Conservation (phyloP, 2,113 vertebrate species). For the Oncorhynchus clarkii region DNA sequence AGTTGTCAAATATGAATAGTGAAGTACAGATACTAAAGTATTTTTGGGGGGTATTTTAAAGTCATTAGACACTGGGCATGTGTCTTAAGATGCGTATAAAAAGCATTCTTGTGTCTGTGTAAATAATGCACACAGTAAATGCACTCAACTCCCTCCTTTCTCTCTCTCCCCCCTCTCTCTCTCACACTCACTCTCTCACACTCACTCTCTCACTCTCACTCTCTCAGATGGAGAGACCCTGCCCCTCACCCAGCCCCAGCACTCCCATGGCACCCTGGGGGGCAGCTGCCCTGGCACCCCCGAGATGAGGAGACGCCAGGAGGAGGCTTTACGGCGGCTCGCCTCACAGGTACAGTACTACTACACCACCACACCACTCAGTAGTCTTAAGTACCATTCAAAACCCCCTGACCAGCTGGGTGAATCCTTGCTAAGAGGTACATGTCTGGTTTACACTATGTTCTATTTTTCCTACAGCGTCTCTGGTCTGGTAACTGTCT, state of each 20-base stretch:
- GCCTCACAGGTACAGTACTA: constrained; percentile 86
- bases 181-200: constrained; percentile 15
- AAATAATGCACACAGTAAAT: constrained; percentile 67
- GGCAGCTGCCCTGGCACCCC: constrained; percentile 98
- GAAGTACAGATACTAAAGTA: too few species aligned
- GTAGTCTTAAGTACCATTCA: too few species aligned
- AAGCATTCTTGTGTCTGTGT: neutral
- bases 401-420: too few species aligned
- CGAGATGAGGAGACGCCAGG: constrained; percentile 93
- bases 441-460: too few species aligned
- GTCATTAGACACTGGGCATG: neutral
- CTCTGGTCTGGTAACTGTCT: too few species aligned
- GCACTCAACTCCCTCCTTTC: neutral
- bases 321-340: constrained; percentile 91
- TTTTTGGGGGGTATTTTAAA: too few species aligned
- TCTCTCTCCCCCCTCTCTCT: constrained; percentile 35
- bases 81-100: neutral
- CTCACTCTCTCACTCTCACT: constrained; percentile 6
- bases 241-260: constrained; percentile 86
- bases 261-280: constrained; percentile 85
- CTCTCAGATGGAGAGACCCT: constrained; percentile 85
- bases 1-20: too few species aligned
- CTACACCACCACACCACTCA: neutral
- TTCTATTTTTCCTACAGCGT: too few species aligned
- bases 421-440: too few species aligned